These are phyloP conservation scores for Leuctra nigra DNA, from an alignment of 2,888 invertebrate species.

Conservation along the genomic window DNA sequence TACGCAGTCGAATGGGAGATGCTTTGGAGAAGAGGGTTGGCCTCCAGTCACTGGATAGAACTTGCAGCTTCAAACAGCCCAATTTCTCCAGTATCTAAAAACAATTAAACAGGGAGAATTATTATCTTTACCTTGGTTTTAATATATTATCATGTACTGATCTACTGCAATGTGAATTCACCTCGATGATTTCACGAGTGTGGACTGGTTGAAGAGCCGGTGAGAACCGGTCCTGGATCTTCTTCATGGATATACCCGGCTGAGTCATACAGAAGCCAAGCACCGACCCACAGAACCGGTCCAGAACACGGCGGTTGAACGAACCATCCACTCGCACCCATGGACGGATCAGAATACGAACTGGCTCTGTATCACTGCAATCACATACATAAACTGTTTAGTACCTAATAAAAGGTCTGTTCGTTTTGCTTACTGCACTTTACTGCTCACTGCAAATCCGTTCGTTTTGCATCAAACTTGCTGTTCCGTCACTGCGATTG, in stretches of 20 bases:
- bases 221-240: slow-evolving; percentile 53
- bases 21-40: slow-evolving; percentile 44
- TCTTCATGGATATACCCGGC: slow-evolving; percentile 50
- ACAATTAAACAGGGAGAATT: too few relatives aligned
- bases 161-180: too few relatives aligned
- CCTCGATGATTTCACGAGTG: slow-evolving; percentile 54
- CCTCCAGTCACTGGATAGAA: slow-evolving; percentile 36
- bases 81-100: slow-evolving; percentile 50
- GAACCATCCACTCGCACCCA: slow-evolving; percentile 72
- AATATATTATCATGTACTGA: too few relatives aligned
- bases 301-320: slow-evolving; percentile 58
- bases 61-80: slow-evolving; percentile 46
- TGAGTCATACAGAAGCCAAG: slow-evolving; percentile 56
- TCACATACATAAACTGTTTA: background rate
- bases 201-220: slow-evolving; percentile 60
- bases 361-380: slow-evolving; percentile 23
- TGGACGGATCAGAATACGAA: slow-evolving; percentile 48
- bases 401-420: too few relatives aligned
- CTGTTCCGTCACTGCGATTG: too few relatives aligned
- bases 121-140: too few relatives aligned
- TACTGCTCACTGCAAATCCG: too few relatives aligned
- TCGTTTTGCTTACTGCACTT: too few relatives aligned
- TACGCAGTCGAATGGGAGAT: slow-evolving; percentile 38
- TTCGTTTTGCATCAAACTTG: too few relatives aligned
- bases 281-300: slow-evolving; percentile 60